Base-by-base conservation (phyloP, 30 jellyfish, hydroid and myxozoan species). In the Aurelia coerulea region DNA sequence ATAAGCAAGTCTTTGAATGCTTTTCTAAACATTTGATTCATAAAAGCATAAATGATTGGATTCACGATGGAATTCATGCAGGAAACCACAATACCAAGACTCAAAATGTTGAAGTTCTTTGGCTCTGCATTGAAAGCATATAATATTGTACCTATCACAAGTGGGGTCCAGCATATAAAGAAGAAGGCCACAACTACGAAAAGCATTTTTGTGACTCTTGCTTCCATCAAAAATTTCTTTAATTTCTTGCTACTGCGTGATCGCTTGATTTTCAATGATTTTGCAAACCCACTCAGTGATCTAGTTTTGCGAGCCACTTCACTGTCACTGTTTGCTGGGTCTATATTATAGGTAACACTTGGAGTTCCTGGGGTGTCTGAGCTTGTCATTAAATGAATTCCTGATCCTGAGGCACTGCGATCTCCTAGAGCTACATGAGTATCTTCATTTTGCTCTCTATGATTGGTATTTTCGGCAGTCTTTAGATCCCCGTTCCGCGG, bases 101-200 rank as follows among this genome's bases (percentile, higher is more conserved):
- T 86, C 35, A 90, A 52, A 75, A 84, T 10, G 49, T 86, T 74
- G 75, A 95, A 95, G 52, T 83, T 65, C 71, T 62, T 59, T 2
- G 97, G 89, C 72, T 74, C 92, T 2, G 89, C 90, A 46, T 80
- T 74, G 63, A 95, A 86, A 14, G 97, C 97, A 51, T 90, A 90
- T 29, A 95, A 54, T 9, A 87, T 41, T 15, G 97, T 64, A 23
- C 93, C 99, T 16, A 95, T 76, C 19, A 75, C 84, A 39, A 95
- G 66, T n/a, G 99, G 99, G 14, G 99, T 95, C 99, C 99, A 95
- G 59, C 99, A 95, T 8, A 95, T 16, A 68, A 95, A 95, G 71
- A 95, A 95, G 52, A 87, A 87, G 0, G 92, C 79, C 5, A 95
- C 99, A 0, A 95, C 97, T 63, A 90, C 91, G 50, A 95, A 79